Evolutionary conservation across 2,888 invertebrate species (phyloP).

Genomic region (Melinopterus prodromus): DNA sequence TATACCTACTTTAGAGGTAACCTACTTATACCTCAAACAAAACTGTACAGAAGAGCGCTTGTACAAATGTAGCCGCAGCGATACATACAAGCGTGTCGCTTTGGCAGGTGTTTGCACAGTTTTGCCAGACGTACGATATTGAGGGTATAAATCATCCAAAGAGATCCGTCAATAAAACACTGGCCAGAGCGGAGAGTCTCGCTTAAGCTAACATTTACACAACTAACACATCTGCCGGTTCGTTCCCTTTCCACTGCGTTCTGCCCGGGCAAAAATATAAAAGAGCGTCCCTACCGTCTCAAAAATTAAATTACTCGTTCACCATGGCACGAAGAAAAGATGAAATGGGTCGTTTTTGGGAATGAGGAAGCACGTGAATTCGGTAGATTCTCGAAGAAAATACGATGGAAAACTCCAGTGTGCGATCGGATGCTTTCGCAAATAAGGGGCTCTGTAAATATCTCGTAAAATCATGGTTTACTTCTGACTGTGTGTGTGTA

Average conservation of each 20-base stretch:
- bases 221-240: neutral
- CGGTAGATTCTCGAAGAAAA: no score
- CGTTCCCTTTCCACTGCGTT: neutral
- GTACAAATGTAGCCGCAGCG: neutral
- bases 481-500: no score
- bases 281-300: neutral
- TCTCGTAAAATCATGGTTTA: no score
- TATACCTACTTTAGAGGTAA: no score
- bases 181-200: neutral
- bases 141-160: neutral
- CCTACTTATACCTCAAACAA: no score
- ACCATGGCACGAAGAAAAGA: neutral
- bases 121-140: neutral
- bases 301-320: neutral
- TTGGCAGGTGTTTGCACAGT: neutral
- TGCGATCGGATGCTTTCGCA: no score
- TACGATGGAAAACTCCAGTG: no score
- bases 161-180: neutral
- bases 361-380: no score
- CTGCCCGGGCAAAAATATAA: neutral
- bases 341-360: neutral
- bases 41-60: no score
- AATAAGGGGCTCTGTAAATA: no score
- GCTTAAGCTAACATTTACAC: conserved; percentile 4
- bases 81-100: neutral